Evolutionary conservation across 2,113 vertebrate species (phyloP).

Genomic region (Anoura caudifer): DNA sequence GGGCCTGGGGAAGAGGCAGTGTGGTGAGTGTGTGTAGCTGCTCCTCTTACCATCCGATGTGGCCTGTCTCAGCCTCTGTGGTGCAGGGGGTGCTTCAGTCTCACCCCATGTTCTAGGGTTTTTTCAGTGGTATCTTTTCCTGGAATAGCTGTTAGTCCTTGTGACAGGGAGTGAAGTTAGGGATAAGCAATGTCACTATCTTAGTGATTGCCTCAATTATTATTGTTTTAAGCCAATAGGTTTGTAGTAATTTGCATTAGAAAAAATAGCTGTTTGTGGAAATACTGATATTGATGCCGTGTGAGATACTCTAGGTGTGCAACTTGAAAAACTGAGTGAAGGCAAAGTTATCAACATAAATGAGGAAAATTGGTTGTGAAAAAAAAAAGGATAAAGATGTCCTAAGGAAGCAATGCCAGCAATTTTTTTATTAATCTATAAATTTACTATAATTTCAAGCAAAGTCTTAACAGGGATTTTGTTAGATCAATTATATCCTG

Average conservation of each 20-base stretch:
- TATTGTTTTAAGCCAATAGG: not conserved
- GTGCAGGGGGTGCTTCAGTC: not conserved
- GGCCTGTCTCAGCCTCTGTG: not conserved
- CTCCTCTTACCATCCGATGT: not conserved
- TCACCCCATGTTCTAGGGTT: not conserved
- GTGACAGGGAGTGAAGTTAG: not conserved
- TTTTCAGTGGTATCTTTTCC: not conserved
- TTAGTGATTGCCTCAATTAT: not conserved
- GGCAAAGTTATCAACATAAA: not conserved
- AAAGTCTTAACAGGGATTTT: not conserved
- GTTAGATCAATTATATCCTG: not conserved
- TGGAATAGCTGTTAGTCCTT: not conserved
- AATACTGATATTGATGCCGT: not conserved
- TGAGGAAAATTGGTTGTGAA: not conserved
- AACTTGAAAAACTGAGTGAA: not conserved
- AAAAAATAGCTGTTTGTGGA: not conserved
- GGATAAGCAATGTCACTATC: not conserved
- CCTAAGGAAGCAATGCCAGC: not conserved
- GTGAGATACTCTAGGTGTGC: not conserved
- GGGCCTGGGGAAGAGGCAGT: not conserved
- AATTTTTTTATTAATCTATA: not conserved
- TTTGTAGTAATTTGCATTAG: not conserved
- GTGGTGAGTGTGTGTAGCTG: not conserved
- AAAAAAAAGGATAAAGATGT: not conserved
- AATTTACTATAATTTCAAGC: not conserved